Conservation (phyloP, 1,140 invertebrate genomes). For the Fopius arisanus region DNA sequence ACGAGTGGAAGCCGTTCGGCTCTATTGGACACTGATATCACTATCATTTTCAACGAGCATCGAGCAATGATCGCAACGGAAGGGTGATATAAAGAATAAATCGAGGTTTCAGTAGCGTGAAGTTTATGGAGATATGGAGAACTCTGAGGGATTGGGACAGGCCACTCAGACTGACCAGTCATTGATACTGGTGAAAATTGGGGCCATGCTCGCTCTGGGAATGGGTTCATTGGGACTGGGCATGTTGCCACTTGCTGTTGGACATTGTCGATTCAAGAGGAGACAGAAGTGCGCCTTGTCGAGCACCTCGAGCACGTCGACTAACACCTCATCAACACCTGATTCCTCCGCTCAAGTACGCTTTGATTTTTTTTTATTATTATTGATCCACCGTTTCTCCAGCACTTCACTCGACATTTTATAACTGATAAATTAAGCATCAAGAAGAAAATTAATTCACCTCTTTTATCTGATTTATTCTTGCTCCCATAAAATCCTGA, state of each 20-base stretch:
- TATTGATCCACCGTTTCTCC: neutral
- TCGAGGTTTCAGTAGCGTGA: neutral
- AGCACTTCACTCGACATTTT: neutral
- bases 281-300: slow-evolving; percentile 47
- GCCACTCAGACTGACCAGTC: slow-evolving; percentile 26
- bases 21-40: neutral
- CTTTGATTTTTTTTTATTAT: neutral
- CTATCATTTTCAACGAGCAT: neutral
- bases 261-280: slow-evolving; percentile 52
- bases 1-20: neutral
- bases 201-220: slow-evolving; percentile 67
- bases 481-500: neutral
- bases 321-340: slow-evolving; percentile 46
- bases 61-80: neutral
- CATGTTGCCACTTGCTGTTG: slow-evolving; percentile 65
- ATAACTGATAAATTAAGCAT: no score
- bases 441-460: no score
- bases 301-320: slow-evolving; percentile 48
- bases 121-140: slow-evolving; percentile 33
- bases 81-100: neutral
- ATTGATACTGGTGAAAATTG: slow-evolving; percentile 63
- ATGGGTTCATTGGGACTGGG: slow-evolving; percentile 65
- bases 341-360: slow-evolving; percentile 37
- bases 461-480: no score
- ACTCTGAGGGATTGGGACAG: slow-evolving; percentile 15